Evolutionary conservation across 2,888 invertebrate species (phyloP).

Genomic region (Scrobipalpa costella): DNA sequence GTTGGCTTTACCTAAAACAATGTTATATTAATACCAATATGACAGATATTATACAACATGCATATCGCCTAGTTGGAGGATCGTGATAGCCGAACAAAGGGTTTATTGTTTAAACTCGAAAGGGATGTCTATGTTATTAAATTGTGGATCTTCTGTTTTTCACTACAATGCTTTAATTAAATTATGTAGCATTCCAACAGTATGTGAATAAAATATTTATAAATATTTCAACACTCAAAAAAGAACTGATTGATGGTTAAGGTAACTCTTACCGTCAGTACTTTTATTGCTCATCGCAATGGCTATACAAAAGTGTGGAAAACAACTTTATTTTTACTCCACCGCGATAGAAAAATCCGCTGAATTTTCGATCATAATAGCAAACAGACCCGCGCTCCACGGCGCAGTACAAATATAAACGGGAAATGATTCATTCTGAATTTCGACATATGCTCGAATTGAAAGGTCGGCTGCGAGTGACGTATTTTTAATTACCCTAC

Average conservation of each 20-base stretch:
- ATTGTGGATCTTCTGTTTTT: constrained; percentile 10
- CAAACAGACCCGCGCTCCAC: constrained; percentile 43
- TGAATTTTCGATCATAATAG: constrained; percentile 45
- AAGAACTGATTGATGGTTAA: not conserved
- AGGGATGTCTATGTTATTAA: constrained; percentile 35
- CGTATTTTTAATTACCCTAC: constrained; percentile 79
- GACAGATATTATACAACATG: constrained; percentile 49
- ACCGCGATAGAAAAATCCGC: constrained; percentile 27
- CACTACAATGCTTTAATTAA: not conserved
- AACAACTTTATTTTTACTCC: constrained; percentile 27
- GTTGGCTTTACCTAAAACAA: constrained; percentile 36
- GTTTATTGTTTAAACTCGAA: constrained; percentile 42
- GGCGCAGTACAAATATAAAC: constrained; percentile 67
- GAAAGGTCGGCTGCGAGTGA: constrained; percentile 78
- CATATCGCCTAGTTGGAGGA: constrained; percentile 46
- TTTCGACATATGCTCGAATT: constrained; percentile 77
- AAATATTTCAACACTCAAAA: no score
- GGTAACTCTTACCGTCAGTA: not conserved
- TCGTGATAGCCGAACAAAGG: constrained; percentile 53
- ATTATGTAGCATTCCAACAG: not conserved
- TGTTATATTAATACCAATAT: constrained; percentile 48
- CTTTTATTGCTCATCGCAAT: not conserved
- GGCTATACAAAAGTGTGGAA: not conserved
- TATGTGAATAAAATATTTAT: not conserved
- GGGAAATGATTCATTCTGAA: constrained; percentile 76